These are phyloP conservation scores for Philhelius pedissequus DNA, from an alignment of 2,888 invertebrate species.

Conservation along the genomic window DNA sequence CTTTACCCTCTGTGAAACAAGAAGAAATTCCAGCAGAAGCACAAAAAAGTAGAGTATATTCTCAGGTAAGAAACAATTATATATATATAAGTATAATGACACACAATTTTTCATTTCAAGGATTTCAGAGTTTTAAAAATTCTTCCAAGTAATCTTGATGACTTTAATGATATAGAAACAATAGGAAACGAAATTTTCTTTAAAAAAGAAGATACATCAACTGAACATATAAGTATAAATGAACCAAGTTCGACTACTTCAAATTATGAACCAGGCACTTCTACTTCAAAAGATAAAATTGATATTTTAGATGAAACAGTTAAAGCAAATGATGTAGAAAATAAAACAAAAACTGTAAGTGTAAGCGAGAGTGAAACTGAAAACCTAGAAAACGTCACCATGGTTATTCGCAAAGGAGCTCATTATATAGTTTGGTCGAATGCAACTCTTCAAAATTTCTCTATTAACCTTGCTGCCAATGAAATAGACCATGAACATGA, in stretches of 20 bases:
- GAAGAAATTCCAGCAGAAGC: slow-evolving; percentile 29
- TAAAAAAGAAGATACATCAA: slow-evolving; percentile 67
- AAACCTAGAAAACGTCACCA: slow-evolving; percentile 68
- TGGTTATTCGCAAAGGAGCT: slow-evolving; percentile 71
- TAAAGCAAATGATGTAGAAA: not conserved
- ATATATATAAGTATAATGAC: too few species aligned
- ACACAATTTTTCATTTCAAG: slow-evolving; percentile 50
- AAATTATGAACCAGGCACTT: not conserved
- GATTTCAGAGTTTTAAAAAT: slow-evolving; percentile 72
- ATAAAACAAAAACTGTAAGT: slow-evolving; percentile 22
- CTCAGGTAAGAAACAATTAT: slow-evolving; percentile 71
- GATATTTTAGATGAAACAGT: slow-evolving; percentile 3
- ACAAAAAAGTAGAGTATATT: slow-evolving; percentile 69
- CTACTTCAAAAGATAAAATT: not conserved
- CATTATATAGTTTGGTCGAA: slow-evolving; percentile 64
- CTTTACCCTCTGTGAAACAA: slow-evolving; percentile 22
- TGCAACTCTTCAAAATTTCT: slow-evolving; percentile 26
- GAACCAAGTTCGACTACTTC: slow-evolving; percentile 15
- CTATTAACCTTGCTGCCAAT: slow-evolving; percentile 19
- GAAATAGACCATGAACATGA: not conserved
- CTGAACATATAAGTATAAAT: slow-evolving; percentile 10
- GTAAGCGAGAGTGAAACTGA: slow-evolving; percentile 49
- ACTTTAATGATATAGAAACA: slow-evolving; percentile 70
- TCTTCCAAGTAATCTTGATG: slow-evolving; percentile 70
- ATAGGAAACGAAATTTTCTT: slow-evolving; percentile 71